Evolutionary conservation across 2,888 invertebrate species (phyloP).

Genomic region (Idaea biselata): DNA sequence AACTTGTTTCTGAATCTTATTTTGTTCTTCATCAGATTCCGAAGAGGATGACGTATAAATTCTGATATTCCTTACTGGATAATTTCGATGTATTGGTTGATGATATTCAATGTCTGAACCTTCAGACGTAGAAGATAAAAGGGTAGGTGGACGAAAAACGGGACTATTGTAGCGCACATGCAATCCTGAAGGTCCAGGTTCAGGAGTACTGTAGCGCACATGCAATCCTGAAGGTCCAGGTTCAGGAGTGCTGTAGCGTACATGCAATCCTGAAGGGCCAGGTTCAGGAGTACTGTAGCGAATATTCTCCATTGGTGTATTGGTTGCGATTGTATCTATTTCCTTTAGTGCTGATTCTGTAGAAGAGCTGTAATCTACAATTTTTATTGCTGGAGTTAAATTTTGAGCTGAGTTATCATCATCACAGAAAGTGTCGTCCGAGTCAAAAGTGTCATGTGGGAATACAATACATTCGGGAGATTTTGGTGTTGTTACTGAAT

Average conservation of each 20-base stretch:
- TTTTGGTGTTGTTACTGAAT: constrained; percentile 1
- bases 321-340: background rate
- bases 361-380: constrained; percentile 6
- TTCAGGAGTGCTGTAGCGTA: constrained; percentile 4
- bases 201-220: constrained; percentile 7
- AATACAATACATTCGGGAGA: constrained; percentile 1
- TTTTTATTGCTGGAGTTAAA: background rate
- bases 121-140: constrained; percentile 10
- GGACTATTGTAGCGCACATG: constrained; percentile 2
- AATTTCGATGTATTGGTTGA: constrained; percentile 7
- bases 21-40: constrained; percentile 10
- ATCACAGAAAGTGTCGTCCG: constrained; percentile 5
- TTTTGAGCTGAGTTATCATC: constrained; percentile 3
- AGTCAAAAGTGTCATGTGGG: constrained; percentile 3
- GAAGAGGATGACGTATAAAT: constrained; percentile 13
- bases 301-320: constrained; percentile 3
- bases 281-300: constrained; percentile 7
- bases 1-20: constrained; percentile 5
- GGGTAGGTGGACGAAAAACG: constrained; percentile 8
- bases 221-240: constrained; percentile 8
- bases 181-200: constrained; percentile 9
- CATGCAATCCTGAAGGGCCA: constrained; percentile 3
- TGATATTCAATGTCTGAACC: constrained; percentile 10
- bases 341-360: constrained; percentile 3
- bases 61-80: constrained; percentile 13